A percentile compares a stretch with the other conserved stretches of the same genome.
phyloP scores from a whole-genome alignment of 2,113 vertebrate species.

The Mormyrus lacerda region DNA sequence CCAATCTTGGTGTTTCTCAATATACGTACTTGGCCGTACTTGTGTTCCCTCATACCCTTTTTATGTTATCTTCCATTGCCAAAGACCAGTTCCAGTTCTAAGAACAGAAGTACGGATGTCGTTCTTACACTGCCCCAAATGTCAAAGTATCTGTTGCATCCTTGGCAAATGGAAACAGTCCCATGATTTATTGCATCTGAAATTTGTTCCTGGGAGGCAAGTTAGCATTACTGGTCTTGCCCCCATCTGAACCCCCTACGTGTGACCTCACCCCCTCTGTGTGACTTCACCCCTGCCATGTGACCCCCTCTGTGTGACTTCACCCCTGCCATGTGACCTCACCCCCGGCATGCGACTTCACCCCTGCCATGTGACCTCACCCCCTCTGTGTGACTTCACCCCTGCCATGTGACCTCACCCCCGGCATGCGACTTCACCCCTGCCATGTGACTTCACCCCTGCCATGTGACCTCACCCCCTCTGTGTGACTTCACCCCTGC shows the following conservation, averaged over 20 bases:
- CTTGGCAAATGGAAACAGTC: background rate
- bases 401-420: too few species aligned
- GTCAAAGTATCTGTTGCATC: background rate
- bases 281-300: background rate
- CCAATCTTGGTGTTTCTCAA: background rate
- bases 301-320: too few species aligned
- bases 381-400: too few species aligned
- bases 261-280: too few species aligned
- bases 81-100: background rate
- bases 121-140: background rate
- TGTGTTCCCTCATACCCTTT: background rate
- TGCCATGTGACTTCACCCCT: background rate
- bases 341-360: too few species aligned
- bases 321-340: too few species aligned
- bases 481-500: too few species aligned
- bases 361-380: too few species aligned
- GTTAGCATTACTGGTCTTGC: background rate
- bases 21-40: background rate
- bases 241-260: background rate
- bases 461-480: background rate
- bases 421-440: too few species aligned
- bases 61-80: background rate
- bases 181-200: background rate
- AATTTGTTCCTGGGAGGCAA: background rate
- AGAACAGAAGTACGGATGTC: background rate